Evolutionary conservation across 2,888 invertebrate genomes (phyloP).

Genomic region (Drosophila borborema): DNA sequence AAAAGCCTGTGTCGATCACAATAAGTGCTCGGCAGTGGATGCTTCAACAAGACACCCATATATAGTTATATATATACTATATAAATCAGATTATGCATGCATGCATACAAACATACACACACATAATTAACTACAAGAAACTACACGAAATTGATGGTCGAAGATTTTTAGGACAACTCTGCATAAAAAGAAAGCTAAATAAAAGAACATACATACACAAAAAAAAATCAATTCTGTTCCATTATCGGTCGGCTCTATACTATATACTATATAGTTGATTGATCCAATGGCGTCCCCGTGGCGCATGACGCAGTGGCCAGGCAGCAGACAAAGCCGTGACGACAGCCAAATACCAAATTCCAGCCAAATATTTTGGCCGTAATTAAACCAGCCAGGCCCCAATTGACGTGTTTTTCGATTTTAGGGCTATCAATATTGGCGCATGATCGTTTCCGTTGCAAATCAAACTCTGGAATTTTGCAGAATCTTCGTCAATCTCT

Average conservation of each 20-base stretch:
- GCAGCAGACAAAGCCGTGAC: constrained; percentile 59
- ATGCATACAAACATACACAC: constrained; percentile 14
- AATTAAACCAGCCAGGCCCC: constrained; percentile 38
- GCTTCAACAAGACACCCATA: constrained; percentile 15
- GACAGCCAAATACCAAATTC: constrained; percentile 74
- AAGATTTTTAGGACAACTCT: constrained; percentile 53
- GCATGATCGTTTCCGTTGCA: constrained; percentile 56
- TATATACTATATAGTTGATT: constrained; percentile 15
- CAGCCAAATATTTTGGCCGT: constrained; percentile 57
- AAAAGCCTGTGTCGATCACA: constrained; percentile 34
- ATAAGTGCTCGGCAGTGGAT: constrained; percentile 29
- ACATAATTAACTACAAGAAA: constrained; percentile 30
- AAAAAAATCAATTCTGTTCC: not conserved
- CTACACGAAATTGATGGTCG: constrained; percentile 46
- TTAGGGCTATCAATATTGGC: constrained; percentile 25
- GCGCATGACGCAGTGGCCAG: constrained; percentile 66
- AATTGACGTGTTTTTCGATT: constrained; percentile 65
- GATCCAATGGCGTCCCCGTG: constrained; percentile 69
- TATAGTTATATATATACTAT: constrained; percentile 18
- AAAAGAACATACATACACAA: constrained; percentile 41
- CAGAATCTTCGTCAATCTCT: constrained; percentile 31
- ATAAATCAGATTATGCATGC: constrained; percentile 1
- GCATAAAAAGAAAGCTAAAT: constrained; percentile 60
- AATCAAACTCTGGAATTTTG: constrained; percentile 49
- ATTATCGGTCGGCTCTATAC: constrained; percentile 3